These are phyloP conservation scores for Mesochorus sp. DNA, from an alignment of 2,888 invertebrate species.

Conservation along the genomic window DNA sequence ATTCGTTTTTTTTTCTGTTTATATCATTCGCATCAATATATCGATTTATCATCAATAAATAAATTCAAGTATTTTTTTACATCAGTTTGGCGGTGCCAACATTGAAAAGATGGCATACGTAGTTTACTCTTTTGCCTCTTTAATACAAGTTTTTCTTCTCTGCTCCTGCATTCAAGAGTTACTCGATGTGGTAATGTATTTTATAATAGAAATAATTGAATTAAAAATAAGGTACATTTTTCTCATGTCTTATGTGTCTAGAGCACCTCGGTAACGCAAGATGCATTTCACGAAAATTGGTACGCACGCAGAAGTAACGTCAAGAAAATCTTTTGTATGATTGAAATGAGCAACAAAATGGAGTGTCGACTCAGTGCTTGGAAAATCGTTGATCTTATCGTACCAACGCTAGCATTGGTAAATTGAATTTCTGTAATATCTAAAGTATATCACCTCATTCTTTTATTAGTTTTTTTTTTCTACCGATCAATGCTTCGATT, in stretches of 20 bases:
- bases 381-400: slow-evolving; percentile 63
- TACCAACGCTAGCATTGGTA: slow-evolving; percentile 69
- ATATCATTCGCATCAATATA: neutral
- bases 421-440: neutral
- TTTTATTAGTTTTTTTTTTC: neutral
- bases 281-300: slow-evolving; percentile 67
- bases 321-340: slow-evolving; percentile 51
- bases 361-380: slow-evolving; percentile 62
- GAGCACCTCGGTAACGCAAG: slow-evolving; percentile 64
- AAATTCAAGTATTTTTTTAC: neutral
- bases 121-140: slow-evolving; percentile 51
- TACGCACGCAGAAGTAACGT: slow-evolving; percentile 39
- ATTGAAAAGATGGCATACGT: slow-evolving; percentile 50
- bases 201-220: neutral
- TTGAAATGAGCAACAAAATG: slow-evolving; percentile 60
- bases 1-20: too few species aligned
- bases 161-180: slow-evolving; percentile 68
- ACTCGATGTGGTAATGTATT: slow-evolving; percentile 67
- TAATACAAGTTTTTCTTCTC: slow-evolving; percentile 68
- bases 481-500: neutral
- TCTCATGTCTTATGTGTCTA: slow-evolving; percentile 29
- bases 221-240: neutral
- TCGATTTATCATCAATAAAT: neutral
- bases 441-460: neutral
- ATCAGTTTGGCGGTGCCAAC: slow-evolving; percentile 26